These are phyloP conservation scores for Clavelina lepadiformis DNA, from an alignment of 23 tunicate species.

Conservation along the genomic window DNA sequence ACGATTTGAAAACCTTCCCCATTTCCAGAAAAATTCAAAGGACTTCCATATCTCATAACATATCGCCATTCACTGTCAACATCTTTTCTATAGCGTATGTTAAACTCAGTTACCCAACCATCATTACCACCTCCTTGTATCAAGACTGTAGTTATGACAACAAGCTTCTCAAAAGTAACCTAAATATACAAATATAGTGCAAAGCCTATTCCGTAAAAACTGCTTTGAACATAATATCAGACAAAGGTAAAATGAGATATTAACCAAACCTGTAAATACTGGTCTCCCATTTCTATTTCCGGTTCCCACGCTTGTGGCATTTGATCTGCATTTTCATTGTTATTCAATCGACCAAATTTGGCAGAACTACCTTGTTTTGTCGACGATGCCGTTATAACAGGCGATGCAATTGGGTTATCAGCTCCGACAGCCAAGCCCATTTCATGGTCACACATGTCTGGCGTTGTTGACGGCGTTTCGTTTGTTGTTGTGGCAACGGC, in stretches of 20 bases:
- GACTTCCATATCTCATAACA: constrained; percentile 36
- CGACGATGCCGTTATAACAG: constrained; percentile 60
- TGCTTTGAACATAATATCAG: too few species aligned
- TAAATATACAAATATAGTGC: too few species aligned
- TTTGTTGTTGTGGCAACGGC: constrained; percentile 47
- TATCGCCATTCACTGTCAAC: constrained; percentile 49
- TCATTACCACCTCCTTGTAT: constrained; percentile 52
- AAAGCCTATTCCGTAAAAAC: too few species aligned
- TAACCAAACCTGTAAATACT: constrained; percentile 80
- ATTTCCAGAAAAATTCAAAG: constrained; percentile 45
- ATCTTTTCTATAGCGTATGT: constrained; percentile 42
- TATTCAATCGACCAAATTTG: constrained; percentile 51
- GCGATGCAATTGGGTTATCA: constrained; percentile 14
- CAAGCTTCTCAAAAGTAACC: constrained; percentile 27
- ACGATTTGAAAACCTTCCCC: constrained; percentile 22
- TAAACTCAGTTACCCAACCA: constrained; percentile 69
- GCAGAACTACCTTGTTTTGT: constrained; percentile 47
- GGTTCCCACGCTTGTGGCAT: constrained; percentile 53
- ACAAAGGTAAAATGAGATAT: too few species aligned
- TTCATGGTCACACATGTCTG: constrained; percentile 36
- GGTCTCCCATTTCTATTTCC: constrained; percentile 19
- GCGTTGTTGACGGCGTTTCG: constrained; percentile 11
- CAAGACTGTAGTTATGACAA: constrained; percentile 23
- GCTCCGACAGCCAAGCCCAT: constrained; percentile 43
- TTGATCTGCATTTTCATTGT: constrained; percentile 24